Percentiles rank a stretch among this genome's conserved stretches.
These are phyloP conservation scores for Montipora efflorescens DNA, from an alignment of 64 coral and sea anemone species.

Conservation along the genomic window DNA sequence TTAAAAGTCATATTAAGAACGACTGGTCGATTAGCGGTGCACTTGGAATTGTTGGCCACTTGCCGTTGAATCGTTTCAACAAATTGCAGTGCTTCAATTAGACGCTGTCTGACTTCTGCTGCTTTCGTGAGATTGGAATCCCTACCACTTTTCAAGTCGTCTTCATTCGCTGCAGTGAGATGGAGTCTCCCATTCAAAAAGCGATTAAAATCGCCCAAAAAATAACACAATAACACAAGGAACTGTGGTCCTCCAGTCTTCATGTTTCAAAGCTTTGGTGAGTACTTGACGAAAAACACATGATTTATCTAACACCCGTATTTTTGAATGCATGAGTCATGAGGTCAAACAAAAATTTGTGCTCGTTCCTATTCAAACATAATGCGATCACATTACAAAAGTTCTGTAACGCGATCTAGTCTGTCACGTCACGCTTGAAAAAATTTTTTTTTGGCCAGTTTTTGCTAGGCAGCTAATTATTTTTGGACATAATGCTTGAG, in stretches of 20 bases:
- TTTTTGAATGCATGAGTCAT: neutral
- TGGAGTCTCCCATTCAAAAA: neutral
- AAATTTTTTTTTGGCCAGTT: no score
- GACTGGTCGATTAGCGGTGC: constrained; percentile 21
- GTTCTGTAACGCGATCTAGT: constrained; percentile 24
- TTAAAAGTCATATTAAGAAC: constrained; percentile 48
- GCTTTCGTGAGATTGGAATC: neutral
- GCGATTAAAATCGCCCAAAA: neutral
- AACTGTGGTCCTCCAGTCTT: neutral
- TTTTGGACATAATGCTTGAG: no score
- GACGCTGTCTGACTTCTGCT: neutral
- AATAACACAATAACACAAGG: neutral
- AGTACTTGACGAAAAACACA: neutral
- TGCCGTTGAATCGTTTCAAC: constrained; percentile 53
- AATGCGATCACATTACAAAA: neutral
- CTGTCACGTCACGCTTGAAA: neutral
- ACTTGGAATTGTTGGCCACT: constrained; percentile 27
- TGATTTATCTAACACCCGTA: neutral
- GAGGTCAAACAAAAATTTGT: neutral
- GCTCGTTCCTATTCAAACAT: neutral
- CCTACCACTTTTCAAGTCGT: neutral
- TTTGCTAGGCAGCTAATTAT: no score
- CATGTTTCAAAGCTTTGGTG: neutral
- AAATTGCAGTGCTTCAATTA: constrained; percentile 32
- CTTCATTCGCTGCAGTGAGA: neutral